These are phyloP conservation scores for Synodontis membranacea DNA, from an alignment of 2,113 vertebrate genomes.

Conservation along the genomic window DNA sequence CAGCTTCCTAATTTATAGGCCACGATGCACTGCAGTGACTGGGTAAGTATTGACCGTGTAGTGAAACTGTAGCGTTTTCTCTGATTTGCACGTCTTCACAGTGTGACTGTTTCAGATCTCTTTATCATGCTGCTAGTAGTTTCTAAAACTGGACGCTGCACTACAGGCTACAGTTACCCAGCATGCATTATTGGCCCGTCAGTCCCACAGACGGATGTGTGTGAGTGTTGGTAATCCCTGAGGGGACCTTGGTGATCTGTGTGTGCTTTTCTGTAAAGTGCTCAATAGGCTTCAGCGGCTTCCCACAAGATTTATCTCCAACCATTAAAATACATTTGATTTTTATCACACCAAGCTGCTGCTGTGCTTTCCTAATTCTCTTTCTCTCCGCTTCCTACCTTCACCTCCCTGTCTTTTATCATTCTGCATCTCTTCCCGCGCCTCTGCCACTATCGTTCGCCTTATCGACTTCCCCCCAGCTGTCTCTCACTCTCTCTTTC, in stretches of 20 bases:
- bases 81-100: not conserved
- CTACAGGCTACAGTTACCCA: not conserved
- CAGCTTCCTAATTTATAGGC: not conserved
- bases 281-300: constrained; percentile 20
- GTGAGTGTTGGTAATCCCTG: not conserved
- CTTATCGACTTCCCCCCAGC: constrained; percentile 18
- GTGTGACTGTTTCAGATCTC: not conserved
- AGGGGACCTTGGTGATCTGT: constrained; percentile 3
- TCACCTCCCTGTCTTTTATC: constrained; percentile 57
- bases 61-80: not conserved
- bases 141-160: not conserved
- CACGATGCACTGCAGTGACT: not conserved
- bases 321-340: constrained; percentile 73
- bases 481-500: constrained; percentile 26
- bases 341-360: constrained; percentile 56
- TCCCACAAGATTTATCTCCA: constrained; percentile 64
- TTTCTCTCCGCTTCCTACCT: constrained; percentile 44
- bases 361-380: constrained; percentile 35
- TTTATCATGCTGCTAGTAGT: not conserved
- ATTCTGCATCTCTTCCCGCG: constrained; percentile 19
- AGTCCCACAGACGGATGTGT: constrained; percentile 18
- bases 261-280: constrained; percentile 31
- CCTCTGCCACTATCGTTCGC: constrained; percentile 28
- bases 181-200: not conserved
- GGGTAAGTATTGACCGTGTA: not conserved